Evolutionary conservation across 1,140 invertebrate genomes (phyloP).

Genomic region (Centruroides sculpturatus): DNA sequence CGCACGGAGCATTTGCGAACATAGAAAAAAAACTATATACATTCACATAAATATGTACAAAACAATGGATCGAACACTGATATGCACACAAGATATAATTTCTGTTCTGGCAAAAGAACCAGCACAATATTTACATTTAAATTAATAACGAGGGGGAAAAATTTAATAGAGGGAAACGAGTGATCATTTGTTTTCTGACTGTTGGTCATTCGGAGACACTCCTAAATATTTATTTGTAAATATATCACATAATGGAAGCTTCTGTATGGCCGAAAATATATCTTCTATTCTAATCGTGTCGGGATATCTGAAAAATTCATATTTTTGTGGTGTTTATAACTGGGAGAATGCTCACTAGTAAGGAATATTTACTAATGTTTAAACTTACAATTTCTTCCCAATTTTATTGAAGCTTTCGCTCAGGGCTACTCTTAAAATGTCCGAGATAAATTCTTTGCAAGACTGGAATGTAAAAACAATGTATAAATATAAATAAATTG

Average conservation of each 20-base stretch:
- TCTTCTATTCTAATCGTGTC: conserved; percentile 12
- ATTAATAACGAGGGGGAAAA: no score
- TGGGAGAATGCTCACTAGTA: no score
- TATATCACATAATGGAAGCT: conserved; percentile 14
- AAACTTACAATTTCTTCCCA: conserved; percentile 14
- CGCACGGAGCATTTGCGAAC: no score
- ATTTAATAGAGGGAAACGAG: no score
- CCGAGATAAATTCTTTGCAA: conserved; percentile 3
- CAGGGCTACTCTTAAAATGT: conserved; percentile 3
- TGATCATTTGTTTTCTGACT: no score
- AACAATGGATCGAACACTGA: no score
- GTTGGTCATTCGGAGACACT: neutral
- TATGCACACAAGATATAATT: no score
- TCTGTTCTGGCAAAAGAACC: no score
- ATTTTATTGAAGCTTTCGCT: conserved; percentile 10
- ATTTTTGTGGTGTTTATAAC: neutral
- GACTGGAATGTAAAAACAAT: neutral
- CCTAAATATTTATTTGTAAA: conserved; percentile 15
- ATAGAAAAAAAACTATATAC: no score
- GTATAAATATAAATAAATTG: neutral
- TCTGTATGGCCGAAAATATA: conserved; percentile 11
- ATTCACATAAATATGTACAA: no score
- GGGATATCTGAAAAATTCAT: conserved; percentile 7
- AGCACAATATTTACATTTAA: no score
- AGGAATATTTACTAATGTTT: neutral